These are phyloP conservation scores for Exocentrus adspersus DNA, from an alignment of 2,888 invertebrate species.

Conservation along the genomic window DNA sequence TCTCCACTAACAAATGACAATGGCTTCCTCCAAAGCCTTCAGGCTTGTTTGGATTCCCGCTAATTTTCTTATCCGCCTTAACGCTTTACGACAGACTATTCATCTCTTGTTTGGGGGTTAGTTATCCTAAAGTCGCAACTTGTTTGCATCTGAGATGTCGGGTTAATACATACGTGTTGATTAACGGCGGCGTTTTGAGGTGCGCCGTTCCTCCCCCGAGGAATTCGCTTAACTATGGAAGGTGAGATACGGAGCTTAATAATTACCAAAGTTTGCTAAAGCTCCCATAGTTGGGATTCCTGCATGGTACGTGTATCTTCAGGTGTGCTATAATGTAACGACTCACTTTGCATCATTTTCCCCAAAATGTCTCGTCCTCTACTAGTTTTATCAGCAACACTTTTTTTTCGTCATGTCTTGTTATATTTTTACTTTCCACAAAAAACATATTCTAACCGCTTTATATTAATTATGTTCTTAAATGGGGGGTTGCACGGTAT, in stretches of 20 bases:
- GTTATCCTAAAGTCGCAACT: constrained; percentile 34
- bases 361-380: no score
- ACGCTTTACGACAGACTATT: no score
- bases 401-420: no score
- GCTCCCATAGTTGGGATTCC: constrained; percentile 13
- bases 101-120: no score
- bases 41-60: no score
- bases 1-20: no score
- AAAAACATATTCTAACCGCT: no score
- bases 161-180: constrained; percentile 21
- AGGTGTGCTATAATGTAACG: not conserved
- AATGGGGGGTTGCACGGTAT: not conserved
- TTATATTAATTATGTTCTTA: not conserved
- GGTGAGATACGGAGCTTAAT: constrained; percentile 10
- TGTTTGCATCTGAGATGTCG: constrained; percentile 37
- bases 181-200: constrained; percentile 39
- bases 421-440: no score
- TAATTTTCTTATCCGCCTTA: no score
- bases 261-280: constrained; percentile 17
- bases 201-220: constrained; percentile 19
- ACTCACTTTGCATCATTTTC: not conserved
- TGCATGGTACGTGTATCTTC: not conserved
- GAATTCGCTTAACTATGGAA: constrained; percentile 20
- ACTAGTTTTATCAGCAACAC: no score
- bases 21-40: no score